Evolutionary conservation across 1,140 invertebrate genomes (phyloP).

Genomic region (Tetranychus cinnabarinus): DNA sequence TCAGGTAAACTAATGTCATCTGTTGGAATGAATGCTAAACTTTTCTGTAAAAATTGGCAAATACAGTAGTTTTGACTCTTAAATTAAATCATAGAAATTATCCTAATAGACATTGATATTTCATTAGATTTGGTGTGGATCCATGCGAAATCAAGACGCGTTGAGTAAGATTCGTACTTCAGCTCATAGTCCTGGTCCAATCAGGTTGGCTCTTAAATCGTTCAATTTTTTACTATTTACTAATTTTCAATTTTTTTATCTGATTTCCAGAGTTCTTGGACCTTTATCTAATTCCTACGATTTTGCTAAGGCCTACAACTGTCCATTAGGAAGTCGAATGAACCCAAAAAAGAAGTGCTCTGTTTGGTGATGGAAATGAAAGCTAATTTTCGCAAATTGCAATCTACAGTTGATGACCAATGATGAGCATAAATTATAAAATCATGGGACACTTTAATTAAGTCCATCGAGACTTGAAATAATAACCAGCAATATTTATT

Average conservation of each 20-base stretch:
- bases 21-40: too few relatives aligned
- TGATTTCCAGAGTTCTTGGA: conserved; percentile 25
- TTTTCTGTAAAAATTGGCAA: too few relatives aligned
- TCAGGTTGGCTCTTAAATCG: conserved; percentile 29
- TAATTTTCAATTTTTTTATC: not conserved
- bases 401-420: too few relatives aligned
- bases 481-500: too few relatives aligned
- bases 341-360: conserved; percentile 73
- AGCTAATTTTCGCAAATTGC: too few relatives aligned
- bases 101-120: not conserved
- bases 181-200: conserved; percentile 78
- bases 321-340: conserved; percentile 55
- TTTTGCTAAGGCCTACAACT: conserved; percentile 44
- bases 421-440: too few relatives aligned
- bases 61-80: too few relatives aligned
- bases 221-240: not conserved
- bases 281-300: conserved; percentile 75
- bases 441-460: too few relatives aligned
- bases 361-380: conserved; percentile 43
- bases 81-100: too few relatives aligned
- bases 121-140: conserved; percentile 73
- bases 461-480: too few relatives aligned
- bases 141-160: conserved; percentile 85
- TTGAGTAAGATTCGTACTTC: conserved; percentile 76
- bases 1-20: too few relatives aligned